These are phyloP conservation scores for Thereva nobilitata DNA, from an alignment of 2,888 invertebrate species.

Conservation along the genomic window DNA sequence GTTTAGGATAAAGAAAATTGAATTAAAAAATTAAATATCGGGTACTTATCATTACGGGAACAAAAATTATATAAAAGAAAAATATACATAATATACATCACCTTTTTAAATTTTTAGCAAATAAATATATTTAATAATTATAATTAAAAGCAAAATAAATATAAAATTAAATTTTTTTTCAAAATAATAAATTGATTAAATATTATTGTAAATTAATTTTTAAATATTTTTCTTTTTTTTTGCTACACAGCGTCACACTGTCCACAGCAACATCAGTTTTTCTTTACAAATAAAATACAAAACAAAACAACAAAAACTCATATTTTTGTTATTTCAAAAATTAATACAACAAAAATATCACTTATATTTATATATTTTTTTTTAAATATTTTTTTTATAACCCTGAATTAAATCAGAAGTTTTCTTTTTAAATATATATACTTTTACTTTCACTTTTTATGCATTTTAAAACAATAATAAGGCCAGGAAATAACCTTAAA, in stretches of 20 bases:
- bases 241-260: conserved; percentile 49
- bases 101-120: background rate
- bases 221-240: conserved; percentile 35
- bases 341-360: no score
- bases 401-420: no score
- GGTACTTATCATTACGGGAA: background rate
- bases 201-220: background rate
- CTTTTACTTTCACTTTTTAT: no score
- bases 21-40: conserved; percentile 6
- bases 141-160: conserved; percentile 17
- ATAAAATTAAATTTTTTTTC: conserved; percentile 23
- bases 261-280: conserved; percentile 47
- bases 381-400: no score
- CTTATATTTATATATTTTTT: no score
- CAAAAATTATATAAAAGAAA: conserved; percentile 14
- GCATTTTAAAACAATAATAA: no score
- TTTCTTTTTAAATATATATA: no score
- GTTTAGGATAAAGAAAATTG: conserved; percentile 16
- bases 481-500: background rate
- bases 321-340: no score
- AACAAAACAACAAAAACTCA: conserved; percentile 18
- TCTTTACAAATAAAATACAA: conserved; percentile 19
- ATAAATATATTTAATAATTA: conserved; percentile 10
- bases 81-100: conserved; percentile 9
- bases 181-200: background rate